Percentiles rank a stretch among this genome's conserved stretches.
Conservation (phyloP, 1,140 invertebrate genomes). For the Trichomalopsis sarcophagae region DNA sequence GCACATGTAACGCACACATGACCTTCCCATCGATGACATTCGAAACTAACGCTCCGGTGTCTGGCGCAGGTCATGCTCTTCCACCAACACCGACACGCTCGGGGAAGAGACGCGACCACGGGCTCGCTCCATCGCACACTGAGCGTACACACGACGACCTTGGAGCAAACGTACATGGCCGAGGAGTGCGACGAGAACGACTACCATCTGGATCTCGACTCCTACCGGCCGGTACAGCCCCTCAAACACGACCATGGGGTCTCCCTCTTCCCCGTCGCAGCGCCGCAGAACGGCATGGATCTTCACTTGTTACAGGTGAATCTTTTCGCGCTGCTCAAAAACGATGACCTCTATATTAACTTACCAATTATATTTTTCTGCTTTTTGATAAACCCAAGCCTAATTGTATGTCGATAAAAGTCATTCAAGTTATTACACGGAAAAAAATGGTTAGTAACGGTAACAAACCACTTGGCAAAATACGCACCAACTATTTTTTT, state of each 20-base stretch:
- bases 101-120: constrained; percentile 75
- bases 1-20: not conserved
- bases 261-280: constrained; percentile 85
- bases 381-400: no score
- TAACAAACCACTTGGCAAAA: no score
- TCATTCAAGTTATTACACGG: no score
- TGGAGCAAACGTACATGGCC: constrained; percentile 75
- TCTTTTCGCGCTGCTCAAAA: no score
- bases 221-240: constrained; percentile 90
- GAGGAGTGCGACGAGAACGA: constrained; percentile 78
- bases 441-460: no score
- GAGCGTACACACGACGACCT: constrained; percentile 76
- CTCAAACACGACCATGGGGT: constrained; percentile 91
- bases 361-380: no score
- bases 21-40: not conserved
- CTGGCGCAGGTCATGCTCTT: constrained; percentile 71
- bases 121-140: constrained; percentile 68
- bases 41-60: not conserved
- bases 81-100: constrained; percentile 82
- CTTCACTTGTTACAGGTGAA: constrained; percentile 86
- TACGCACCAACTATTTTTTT: no score
- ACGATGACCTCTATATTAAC: no score
- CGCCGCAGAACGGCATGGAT: constrained; percentile 81
- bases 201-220: constrained; percentile 84
- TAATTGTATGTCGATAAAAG: no score